phyloP scores from a whole-genome alignment of 2,113 vertebrate genomes.

The Macaca mulatta region DNA sequence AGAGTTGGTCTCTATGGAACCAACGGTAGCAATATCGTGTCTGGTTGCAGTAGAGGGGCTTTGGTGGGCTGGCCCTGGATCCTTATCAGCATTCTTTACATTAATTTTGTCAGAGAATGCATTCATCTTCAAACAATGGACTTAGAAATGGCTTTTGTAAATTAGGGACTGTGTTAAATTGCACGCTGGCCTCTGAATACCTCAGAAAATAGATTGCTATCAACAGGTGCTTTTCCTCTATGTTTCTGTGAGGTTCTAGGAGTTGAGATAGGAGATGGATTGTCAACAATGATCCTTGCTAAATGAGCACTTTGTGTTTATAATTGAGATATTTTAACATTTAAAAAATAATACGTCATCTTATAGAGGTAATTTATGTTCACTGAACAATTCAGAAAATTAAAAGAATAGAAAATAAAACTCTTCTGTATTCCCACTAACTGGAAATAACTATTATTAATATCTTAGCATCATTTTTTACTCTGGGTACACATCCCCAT shows the following conservation, averaged over 20 bases:
- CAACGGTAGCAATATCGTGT: not conserved
- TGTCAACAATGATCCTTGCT: not conserved
- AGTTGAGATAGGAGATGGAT: not conserved
- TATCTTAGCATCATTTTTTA: not conserved
- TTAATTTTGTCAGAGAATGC: not conserved
- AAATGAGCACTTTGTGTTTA: not conserved
- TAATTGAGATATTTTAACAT: not conserved
- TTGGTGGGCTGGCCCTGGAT: not conserved
- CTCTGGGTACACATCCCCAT: not conserved
- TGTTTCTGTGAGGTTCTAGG: not conserved
- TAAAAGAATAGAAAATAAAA: not conserved
- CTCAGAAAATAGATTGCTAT: not conserved
- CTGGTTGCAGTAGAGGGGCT: not conserved
- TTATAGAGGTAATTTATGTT: not conserved
- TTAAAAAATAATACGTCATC: not conserved
- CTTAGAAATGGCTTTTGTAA: not conserved
- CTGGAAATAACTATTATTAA: not conserved
- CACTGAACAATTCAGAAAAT: not conserved
- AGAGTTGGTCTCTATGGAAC: not conserved
- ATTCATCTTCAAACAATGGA: not conserved
- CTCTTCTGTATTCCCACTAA: not conserved
- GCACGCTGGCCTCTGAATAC: not conserved
- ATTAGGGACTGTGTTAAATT: conserved; percentile 11
- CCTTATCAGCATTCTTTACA: not conserved
- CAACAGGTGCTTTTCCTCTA: not conserved